These are phyloP conservation scores for Lymantria monacha DNA, from an alignment of 2,888 invertebrate species.

Conservation along the genomic window DNA sequence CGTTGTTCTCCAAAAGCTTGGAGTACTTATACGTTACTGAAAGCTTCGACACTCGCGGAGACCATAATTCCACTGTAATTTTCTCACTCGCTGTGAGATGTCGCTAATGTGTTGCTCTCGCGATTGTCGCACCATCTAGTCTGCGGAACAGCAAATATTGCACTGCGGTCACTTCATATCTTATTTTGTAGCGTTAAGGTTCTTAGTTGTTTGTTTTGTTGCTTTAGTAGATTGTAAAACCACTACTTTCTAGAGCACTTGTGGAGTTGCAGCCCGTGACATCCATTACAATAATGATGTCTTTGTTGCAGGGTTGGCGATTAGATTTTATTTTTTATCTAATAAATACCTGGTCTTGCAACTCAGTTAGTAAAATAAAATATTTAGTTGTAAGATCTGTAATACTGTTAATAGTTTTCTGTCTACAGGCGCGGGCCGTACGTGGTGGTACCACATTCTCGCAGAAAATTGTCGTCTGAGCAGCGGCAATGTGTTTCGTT, in stretches of 20 bases:
- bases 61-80: conserved; percentile 70
- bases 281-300: conserved; percentile 79
- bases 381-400: no score
- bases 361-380: no score
- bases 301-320: conserved; percentile 59
- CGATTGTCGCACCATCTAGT: conserved; percentile 70
- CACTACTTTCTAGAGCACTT: conserved; percentile 69
- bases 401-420: no score
- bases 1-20: conserved; percentile 8
- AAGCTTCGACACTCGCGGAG: conserved; percentile 54
- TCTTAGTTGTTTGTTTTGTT: conserved; percentile 24
- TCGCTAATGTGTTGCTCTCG: conserved; percentile 77
- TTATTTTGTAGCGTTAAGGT: conserved; percentile 23
- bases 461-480: no score
- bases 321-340: background rate
- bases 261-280: conserved; percentile 76
- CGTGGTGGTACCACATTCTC: no score
- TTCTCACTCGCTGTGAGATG: conserved; percentile 75
- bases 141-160: conserved; percentile 45
- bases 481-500: background rate
- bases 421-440: no score
- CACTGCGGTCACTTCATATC: conserved; percentile 7
- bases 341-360: no score
- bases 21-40: conserved; percentile 33
- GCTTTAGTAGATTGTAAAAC: conserved; percentile 35